Evolutionary conservation across 2,113 vertebrate species (phyloP).

Genomic region (Lagopus leucura): DNA sequence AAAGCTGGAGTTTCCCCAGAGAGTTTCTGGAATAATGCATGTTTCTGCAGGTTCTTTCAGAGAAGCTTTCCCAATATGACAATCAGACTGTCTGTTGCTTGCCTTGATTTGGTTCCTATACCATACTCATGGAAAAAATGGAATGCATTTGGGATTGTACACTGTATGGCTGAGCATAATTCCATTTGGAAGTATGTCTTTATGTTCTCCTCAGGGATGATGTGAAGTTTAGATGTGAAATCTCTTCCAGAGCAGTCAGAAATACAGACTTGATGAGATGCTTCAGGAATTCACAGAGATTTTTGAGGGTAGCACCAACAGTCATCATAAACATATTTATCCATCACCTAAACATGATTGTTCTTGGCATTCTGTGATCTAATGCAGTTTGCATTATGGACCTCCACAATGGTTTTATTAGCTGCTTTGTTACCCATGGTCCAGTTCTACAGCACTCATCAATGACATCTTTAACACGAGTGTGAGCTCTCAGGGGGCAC

Average conservation of each 20-base stretch:
- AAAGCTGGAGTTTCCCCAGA: background rate
- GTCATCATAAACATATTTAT: slow-evolving; percentile 18
- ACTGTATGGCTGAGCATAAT: background rate
- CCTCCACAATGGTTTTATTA: background rate
- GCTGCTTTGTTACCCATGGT: background rate
- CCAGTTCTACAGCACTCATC: background rate
- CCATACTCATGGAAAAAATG: background rate
- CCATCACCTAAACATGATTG: slow-evolving; percentile 13
- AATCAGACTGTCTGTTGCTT: background rate
- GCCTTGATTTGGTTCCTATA: background rate
- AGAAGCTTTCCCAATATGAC: background rate
- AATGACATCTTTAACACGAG: background rate
- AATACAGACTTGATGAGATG: slow-evolving; percentile 29
- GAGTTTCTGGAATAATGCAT: background rate
- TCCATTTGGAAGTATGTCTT: background rate
- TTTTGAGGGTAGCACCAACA: slow-evolving; percentile 10
- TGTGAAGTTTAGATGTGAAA: background rate
- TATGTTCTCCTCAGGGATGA: background rate
- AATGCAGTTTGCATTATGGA: background rate
- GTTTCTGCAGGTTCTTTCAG: background rate
- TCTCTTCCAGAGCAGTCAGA: background rate
- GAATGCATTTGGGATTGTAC: background rate
- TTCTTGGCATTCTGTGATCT: slow-evolving; percentile 11
- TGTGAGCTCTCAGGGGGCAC: background rate
- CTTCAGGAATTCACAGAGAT: slow-evolving; percentile 4